Conservation (phyloP, 2,113 vertebrate species). For the Podiceps cristatus region DNA sequence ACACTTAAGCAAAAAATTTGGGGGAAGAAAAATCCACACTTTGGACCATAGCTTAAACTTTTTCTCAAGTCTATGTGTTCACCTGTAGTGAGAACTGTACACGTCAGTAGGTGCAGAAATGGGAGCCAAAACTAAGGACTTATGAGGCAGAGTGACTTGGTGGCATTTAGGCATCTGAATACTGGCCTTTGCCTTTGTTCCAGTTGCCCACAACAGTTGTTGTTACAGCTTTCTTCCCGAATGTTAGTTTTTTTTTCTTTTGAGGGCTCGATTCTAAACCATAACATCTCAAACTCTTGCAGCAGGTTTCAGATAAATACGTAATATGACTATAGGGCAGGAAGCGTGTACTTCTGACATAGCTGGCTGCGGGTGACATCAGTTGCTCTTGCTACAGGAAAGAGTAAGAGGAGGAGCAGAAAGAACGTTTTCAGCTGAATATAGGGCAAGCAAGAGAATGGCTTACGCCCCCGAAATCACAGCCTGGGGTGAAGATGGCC, state of each 20-base stretch:
- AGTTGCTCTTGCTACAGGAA: not conserved
- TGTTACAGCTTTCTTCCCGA: slow-evolving; percentile 14
- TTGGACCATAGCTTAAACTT: not conserved
- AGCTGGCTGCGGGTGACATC: not conserved
- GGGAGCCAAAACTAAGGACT: not conserved
- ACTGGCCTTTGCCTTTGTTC: not conserved
- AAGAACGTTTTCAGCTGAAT: not conserved
- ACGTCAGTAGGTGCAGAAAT: not conserved
- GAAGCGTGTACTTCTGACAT: not conserved
- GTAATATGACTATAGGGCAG: not conserved
- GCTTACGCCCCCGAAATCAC: not conserved
- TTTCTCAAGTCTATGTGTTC: not conserved
- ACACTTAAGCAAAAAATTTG: not conserved
- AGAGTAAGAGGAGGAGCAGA: not conserved
- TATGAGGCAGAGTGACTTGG: not conserved
- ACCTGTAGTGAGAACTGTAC: not conserved
- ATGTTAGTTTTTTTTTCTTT: not conserved
- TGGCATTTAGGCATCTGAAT: not conserved
- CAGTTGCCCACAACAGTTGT: not conserved
- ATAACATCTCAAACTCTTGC: not conserved
- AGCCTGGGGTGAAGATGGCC: not conserved
- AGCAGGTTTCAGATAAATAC: not conserved
- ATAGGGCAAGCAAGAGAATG: not conserved
- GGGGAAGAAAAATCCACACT: rapidly evolving
- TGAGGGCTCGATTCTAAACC: not conserved